These are phyloP conservation scores for Pseudomyrmex cubaensis DNA, from an alignment of 1,140 invertebrate genomes.

Conservation along the genomic window DNA sequence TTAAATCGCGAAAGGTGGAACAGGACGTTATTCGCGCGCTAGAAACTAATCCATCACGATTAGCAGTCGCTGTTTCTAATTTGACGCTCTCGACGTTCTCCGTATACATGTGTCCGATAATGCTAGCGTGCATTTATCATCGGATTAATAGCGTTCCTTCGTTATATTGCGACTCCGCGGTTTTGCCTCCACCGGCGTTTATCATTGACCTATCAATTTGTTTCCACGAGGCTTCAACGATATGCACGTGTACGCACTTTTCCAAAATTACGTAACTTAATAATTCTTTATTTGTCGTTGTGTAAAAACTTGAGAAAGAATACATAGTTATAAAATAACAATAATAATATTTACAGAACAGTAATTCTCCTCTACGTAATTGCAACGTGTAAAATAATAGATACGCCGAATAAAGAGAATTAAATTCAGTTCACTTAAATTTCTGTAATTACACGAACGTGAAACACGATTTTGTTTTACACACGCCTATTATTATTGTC, in stretches of 20 bases:
- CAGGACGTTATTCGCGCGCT: conserved; percentile 16
- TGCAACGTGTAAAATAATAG: background rate
- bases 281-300: background rate
- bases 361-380: background rate
- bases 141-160: conserved; percentile 64
- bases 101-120: conserved; percentile 55
- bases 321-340: background rate
- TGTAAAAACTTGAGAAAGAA: background rate
- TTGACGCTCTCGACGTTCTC: conserved; percentile 50
- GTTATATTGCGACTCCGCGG: conserved; percentile 54
- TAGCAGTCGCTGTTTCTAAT: conserved; percentile 57
- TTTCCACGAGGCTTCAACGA: conserved; percentile 53
- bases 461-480: background rate
- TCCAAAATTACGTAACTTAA: no score
- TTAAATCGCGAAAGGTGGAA: conserved; percentile 52
- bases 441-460: background rate
- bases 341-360: background rate
- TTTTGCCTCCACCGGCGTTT: conserved; percentile 57
- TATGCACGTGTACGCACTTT: background rate
- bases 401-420: background rate
- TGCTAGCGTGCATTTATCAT: conserved; percentile 62
- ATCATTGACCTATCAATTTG: conserved; percentile 66
- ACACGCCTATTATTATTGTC: background rate
- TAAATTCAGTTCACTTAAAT: background rate
- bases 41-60: conserved; percentile 65